These are phyloP conservation scores for Glyptemys insculpta DNA, from an alignment of 2,797 vertebrate species.

Conservation along the genomic window DNA sequence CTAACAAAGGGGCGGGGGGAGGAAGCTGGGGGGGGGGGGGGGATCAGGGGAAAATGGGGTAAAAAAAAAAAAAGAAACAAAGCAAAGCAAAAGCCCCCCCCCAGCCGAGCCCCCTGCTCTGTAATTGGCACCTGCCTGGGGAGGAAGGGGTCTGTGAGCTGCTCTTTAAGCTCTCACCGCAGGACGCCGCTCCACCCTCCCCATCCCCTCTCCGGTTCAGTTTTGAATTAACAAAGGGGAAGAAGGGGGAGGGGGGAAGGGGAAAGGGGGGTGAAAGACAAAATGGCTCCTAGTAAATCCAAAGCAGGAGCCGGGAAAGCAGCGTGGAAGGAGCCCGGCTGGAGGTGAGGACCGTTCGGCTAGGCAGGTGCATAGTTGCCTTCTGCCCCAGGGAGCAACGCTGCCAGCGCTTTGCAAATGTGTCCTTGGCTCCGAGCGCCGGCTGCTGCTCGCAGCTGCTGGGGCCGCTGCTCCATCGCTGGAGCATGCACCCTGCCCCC, in stretches of 20 bases:
- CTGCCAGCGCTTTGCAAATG: constrained; percentile 84
- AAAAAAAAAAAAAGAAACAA: constrained; percentile 61
- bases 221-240: constrained; percentile 81
- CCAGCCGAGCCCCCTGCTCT: constrained; percentile 52
- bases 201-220: not conserved
- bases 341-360: constrained; percentile 87
- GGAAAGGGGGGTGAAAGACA: constrained; percentile 77
- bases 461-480: constrained; percentile 86
- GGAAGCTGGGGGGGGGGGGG: no score
- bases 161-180: constrained; percentile 77
- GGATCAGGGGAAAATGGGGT: not conserved
- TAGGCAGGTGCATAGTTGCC: constrained; percentile 89
- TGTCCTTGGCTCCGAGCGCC: constrained; percentile 86
- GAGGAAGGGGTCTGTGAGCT: constrained; percentile 82
- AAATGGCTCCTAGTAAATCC: constrained; percentile 91
- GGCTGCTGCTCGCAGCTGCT: constrained; percentile 77
- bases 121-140: constrained; percentile 87
- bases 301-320: constrained; percentile 70
- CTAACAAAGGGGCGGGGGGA: constrained; percentile 27
- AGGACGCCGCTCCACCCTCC: constrained; percentile 12
- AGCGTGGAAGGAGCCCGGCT: constrained; percentile 80
- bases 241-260: constrained; percentile 43
- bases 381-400: constrained; percentile 80
- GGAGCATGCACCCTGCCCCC: constrained; percentile 48
- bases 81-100: constrained; percentile 54